Evolutionary conservation across 1,140 invertebrate genomes (phyloP).

Genomic region (Geopemphigus sp.): DNA sequence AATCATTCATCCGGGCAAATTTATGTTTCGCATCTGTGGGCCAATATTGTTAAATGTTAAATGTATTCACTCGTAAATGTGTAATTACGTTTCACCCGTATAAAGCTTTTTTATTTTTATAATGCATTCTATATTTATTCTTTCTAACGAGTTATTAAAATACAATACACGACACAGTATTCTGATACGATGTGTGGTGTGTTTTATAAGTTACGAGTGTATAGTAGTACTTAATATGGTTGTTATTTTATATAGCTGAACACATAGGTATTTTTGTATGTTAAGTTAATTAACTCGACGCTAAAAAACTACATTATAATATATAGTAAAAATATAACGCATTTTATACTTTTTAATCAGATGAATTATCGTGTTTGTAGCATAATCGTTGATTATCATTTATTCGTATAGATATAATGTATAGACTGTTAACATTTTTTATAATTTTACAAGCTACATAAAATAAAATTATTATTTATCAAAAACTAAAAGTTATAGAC

Average conservation of each 20-base stretch:
- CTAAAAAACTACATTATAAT: not conserved
- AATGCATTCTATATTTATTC: constrained; percentile 6
- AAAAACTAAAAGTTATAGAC: not conserved
- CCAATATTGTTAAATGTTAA: not conserved
- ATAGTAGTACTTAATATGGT: constrained; percentile 4
- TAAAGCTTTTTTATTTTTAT: not conserved
- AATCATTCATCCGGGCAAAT: not conserved
- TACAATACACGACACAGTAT: constrained; percentile 13
- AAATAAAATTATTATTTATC: too few relatives aligned
- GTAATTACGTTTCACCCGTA: not conserved
- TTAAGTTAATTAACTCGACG: not conserved
- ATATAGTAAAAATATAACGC: too few relatives aligned
- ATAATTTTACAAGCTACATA: not conserved
- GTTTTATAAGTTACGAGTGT: constrained; percentile 15
- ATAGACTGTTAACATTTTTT: too few relatives aligned
- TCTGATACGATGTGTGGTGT: not conserved
- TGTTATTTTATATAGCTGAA: constrained; percentile 4
- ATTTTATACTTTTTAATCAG: too few relatives aligned
- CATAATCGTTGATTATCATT: not conserved
- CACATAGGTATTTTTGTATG: not conserved
- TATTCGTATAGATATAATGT: too few relatives aligned
- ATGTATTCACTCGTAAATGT: constrained; percentile 3
- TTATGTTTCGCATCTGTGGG: not conserved
- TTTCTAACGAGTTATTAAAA: constrained; percentile 23
- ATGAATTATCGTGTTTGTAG: not conserved